phyloP scores from a whole-genome alignment of 2,888 invertebrate species.

The Mimumesa dahlbomi region DNA sequence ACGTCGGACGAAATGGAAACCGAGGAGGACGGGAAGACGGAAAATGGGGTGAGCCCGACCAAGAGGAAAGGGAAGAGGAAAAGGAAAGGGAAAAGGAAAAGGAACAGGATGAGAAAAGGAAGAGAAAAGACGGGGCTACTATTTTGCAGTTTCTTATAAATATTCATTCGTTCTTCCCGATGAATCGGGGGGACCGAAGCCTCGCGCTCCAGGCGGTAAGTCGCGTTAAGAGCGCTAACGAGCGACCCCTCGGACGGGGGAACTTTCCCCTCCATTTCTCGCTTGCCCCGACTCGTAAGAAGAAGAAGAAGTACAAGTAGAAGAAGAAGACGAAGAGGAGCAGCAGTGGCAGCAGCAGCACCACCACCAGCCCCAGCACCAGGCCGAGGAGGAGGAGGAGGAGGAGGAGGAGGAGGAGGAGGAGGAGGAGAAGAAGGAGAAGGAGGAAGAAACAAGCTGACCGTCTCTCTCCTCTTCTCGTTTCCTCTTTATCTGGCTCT shows the following conservation, averaged over 20 bases:
- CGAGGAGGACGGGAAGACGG: neutral
- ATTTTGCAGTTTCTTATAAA: conserved; percentile 80
- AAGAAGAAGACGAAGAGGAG: too few relatives aligned
- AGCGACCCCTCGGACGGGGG: conserved; percentile 73
- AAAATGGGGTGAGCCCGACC: conserved; percentile 2
- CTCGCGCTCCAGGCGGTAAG: conserved; percentile 78
- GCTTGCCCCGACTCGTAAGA: too few relatives aligned
- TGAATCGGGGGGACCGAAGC: conserved; percentile 73
- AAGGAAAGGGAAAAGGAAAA: conserved; percentile 28
- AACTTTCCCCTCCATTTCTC: conserved; percentile 53
- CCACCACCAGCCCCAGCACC: conserved; percentile 30
- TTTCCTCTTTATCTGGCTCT: conserved; percentile 29
- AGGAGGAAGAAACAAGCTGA: neutral
- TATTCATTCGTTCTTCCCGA: conserved; percentile 77
- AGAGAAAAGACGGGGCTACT: conserved; percentile 64
- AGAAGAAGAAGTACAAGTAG: too few relatives aligned
- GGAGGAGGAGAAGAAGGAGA: too few relatives aligned
- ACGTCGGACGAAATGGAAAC: conserved; percentile 2
- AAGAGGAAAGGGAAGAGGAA: conserved; percentile 28
- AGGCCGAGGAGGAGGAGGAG: too few relatives aligned
- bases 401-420: too few relatives aligned
- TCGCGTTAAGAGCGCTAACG: conserved; percentile 80
- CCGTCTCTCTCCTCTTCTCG: conserved; percentile 3
- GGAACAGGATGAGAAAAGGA: conserved; percentile 26
- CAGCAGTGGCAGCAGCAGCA: too few relatives aligned